A percentile compares a stretch with the other conserved stretches of the same genome.
Conservation (phyloP, 2,113 vertebrate species). For the Geothlypis trichas region DNA sequence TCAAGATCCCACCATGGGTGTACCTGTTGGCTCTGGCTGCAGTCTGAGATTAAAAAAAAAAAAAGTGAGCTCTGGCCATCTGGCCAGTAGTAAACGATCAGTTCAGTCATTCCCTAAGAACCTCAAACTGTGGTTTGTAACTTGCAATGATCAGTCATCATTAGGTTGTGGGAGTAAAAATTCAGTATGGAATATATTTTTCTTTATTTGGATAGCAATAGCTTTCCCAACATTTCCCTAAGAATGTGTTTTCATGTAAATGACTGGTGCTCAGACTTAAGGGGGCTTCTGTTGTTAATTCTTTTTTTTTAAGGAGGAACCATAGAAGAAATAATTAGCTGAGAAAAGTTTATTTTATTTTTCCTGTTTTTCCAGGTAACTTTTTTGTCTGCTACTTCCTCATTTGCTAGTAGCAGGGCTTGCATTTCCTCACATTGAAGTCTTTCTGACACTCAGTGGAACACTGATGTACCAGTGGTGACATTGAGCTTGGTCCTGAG, state of each 20-base stretch:
- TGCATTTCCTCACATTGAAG: not conserved
- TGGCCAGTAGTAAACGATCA: not conserved
- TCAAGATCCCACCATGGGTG: not conserved
- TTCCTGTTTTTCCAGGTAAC: not conserved
- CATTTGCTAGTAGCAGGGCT: not conserved
- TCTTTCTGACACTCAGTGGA: not conserved
- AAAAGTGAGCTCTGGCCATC: not conserved
- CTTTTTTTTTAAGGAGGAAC: not conserved
- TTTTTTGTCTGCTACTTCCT: not conserved
- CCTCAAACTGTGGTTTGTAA: not conserved
- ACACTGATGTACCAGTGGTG: not conserved
- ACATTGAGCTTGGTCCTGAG: not conserved
- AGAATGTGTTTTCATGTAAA: not conserved
- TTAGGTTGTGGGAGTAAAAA: not conserved
- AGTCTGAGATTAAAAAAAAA: not conserved
- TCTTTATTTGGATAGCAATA: not conserved
- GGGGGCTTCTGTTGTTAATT: not conserved
- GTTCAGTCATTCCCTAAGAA: not conserved
- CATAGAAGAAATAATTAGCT: not conserved
- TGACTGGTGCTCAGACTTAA: not conserved
- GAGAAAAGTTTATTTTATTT: not conserved
- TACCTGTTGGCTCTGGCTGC: not conserved
- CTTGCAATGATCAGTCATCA: not conserved
- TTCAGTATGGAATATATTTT: not conserved
- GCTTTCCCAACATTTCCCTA: not conserved